Evolutionary conservation across 2,888 invertebrate genomes (phyloP).

Genomic region (Oscheius onirici): DNA sequence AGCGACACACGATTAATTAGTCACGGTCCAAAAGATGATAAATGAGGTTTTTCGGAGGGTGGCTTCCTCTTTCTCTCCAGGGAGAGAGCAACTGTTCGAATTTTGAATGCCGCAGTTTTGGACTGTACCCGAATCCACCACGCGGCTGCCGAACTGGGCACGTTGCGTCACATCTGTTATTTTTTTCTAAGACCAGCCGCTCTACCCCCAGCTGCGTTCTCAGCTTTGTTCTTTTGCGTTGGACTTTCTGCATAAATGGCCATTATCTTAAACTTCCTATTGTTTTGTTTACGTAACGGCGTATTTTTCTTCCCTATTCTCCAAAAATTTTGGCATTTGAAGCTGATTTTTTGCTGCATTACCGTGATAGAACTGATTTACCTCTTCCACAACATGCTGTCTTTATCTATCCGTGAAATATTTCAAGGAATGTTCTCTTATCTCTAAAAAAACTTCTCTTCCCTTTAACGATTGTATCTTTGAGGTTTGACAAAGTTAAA

Average conservation of each 20-base stretch:
- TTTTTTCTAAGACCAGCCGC: constrained; percentile 20
- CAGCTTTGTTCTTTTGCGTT: no score
- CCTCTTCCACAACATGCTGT: no score
- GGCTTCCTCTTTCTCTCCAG: background rate
- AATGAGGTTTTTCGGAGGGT: background rate
- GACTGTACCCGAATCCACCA: background rate
- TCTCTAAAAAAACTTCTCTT: no score
- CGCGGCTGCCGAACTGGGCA: background rate
- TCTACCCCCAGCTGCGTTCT: constrained; percentile 20
- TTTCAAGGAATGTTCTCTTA: background rate
- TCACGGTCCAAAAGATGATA: background rate
- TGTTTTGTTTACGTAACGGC: no score
- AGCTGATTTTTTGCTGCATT: background rate
- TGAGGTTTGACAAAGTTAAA: background rate
- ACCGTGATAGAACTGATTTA: no score
- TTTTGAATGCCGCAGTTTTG: background rate
- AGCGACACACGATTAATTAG: background rate
- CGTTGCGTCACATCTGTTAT: constrained; percentile 20
- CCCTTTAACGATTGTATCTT: constrained; percentile 1
- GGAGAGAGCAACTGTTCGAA: constrained; percentile 26
- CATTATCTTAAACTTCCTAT: no score
- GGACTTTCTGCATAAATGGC: no score
- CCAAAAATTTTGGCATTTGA: background rate
- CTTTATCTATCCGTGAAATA: no score
- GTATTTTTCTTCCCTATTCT: no score